Evolutionary conservation across 2,113 vertebrate species (phyloP), one percentile per base, ranked within the genome.

Genomic region (Bubo scandiacus): DNA sequence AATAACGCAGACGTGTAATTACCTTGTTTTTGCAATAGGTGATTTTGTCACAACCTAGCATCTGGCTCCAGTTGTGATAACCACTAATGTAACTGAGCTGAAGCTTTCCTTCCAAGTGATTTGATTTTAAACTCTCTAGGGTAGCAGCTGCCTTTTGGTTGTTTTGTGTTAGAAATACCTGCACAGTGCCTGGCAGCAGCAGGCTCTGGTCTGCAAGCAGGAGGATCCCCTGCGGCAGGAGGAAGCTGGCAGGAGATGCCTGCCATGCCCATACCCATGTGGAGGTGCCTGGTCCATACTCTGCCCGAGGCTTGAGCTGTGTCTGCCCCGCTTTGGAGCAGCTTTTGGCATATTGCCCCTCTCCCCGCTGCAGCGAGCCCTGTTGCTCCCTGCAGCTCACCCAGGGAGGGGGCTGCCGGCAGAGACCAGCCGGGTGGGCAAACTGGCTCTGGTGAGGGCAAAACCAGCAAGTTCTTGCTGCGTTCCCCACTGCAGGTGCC

Each of bases 321-420:
- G 26, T 26, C 67, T 81, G 43, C 22, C 38, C 42, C 0, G 0
- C 14, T 88, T 49, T n/a, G 30, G 34, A 61, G 20, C 11, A 54
- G 20, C 32, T 89, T 84, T 71, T 45, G 57, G 22, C 16, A 13
- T 9, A 34, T 34, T 5, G 2, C 30, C 15, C 20, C 14, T 38
- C 43, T 73, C 29, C 38, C 12, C 3, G 5, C 51, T 61, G n/a
- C 19, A 4, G 2, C 22, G 43, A 78, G 52, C 52, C 23, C 43
- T 45, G 38, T 42, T 91, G 8, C 52, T 25, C 36, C 5, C 2
- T 2, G 6, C 52, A 89, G 49, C 52, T 21, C 2, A 1, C 27
- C 10, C 0, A 0, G 36, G 29, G 42, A 82, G 22, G 25, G 70
- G 34, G 8, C 54, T 82, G 38, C 61, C 0, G 1, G 54, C 61